Evolutionary conservation across 2,888 invertebrate species (phyloP).

Genomic region (Acanthacorydalis orientalis): DNA sequence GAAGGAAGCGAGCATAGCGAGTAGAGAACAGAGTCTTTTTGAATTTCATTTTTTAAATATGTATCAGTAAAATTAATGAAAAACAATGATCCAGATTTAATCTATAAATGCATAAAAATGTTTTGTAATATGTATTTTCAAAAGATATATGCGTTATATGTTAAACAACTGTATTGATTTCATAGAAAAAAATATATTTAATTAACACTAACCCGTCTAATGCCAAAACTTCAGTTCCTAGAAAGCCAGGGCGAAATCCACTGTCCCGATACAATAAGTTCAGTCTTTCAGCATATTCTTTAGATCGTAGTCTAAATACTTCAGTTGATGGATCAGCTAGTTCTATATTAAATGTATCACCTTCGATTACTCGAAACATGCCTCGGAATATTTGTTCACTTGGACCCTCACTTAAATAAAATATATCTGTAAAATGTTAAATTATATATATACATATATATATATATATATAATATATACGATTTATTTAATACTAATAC

Average conservation of each 20-base stretch:
- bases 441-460: conserved; percentile 5
- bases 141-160: no score
- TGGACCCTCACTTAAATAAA: conserved; percentile 50
- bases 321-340: conserved; percentile 48
- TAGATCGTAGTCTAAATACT: conserved; percentile 54
- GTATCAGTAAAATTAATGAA: no score
- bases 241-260: conserved; percentile 55
- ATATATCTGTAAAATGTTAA: conserved; percentile 47
- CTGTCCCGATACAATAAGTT: conserved; percentile 59
- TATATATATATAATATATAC: neutral
- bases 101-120: no score
- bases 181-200: no score
- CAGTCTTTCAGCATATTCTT: conserved; percentile 58
- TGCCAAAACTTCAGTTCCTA: conserved; percentile 65
- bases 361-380: conserved; percentile 52
- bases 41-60: no score
- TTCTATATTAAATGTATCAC: conserved; percentile 51
- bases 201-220: conserved; percentile 56
- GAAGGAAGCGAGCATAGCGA: no score
- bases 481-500: neutral
- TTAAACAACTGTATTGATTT: no score
- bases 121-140: no score
- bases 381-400: conserved; percentile 72
- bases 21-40: no score
- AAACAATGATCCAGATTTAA: no score